Evolutionary conservation across 2,797 vertebrate genomes (phyloP).

Genomic region (Parotocinclus haroldoi): DNA sequence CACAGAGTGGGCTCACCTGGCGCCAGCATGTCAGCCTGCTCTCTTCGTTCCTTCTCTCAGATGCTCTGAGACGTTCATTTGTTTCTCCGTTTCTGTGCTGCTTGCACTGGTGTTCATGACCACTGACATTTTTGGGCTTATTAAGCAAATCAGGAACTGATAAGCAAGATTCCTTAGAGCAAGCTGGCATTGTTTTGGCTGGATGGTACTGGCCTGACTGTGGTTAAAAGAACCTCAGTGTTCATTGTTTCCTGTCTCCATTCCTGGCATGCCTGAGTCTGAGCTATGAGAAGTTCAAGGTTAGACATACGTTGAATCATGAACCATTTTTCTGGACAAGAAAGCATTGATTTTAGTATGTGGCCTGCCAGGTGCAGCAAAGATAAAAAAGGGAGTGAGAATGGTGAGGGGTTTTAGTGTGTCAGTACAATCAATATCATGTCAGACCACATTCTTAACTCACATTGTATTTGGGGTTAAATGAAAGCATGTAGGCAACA

Average conservation of each 20-base stretch:
- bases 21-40: constrained; percentile 27
- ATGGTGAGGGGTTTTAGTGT: too few relatives aligned
- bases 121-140: not conserved
- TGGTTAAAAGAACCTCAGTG: constrained; percentile 3
- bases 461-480: too few relatives aligned
- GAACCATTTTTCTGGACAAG: constrained; percentile 21
- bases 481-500: too few relatives aligned
- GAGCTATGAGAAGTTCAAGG: constrained; percentile 33
- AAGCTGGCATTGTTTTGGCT: not conserved
- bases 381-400: not conserved
- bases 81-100: constrained; percentile 25
- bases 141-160: constrained; percentile 1
- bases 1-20: constrained; percentile 27
- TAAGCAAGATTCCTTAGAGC: constrained; percentile 4
- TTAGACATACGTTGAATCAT: constrained; percentile 22
- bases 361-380: constrained; percentile 10
- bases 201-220: too few relatives aligned
- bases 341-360: constrained; percentile 14
- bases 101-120: constrained; percentile 3
- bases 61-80: not conserved
- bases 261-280: constrained; percentile 31
- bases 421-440: too few relatives aligned
- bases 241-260: constrained; percentile 36
- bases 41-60: constrained; percentile 7
- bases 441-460: too few relatives aligned